These are phyloP conservation scores for Atta cephalotes DNA, from an alignment of 1,140 invertebrate genomes.

Conservation along the genomic window DNA sequence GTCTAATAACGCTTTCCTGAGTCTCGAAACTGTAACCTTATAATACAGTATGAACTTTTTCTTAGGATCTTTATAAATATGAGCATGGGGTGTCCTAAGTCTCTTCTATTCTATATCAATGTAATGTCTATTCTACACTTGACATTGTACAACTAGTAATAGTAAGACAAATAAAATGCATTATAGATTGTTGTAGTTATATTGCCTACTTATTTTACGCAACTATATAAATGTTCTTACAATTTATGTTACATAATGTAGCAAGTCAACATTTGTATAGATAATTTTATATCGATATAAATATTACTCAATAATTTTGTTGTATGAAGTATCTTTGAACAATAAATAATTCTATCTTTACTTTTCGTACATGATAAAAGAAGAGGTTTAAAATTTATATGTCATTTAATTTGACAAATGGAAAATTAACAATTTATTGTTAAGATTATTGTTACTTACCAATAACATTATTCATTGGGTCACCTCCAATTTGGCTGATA, in stretches of 20 bases:
- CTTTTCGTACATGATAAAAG: not conserved
- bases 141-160: constrained; percentile 75
- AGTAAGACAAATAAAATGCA: constrained; percentile 79
- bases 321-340: no score
- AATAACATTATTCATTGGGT: no score
- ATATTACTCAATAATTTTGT: no score
- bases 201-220: constrained; percentile 47
- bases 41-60: constrained; percentile 60
- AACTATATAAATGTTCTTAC: not conserved
- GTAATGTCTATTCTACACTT: constrained; percentile 70
- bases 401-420: not conserved
- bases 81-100: constrained; percentile 69
- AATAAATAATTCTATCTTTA: not conserved
- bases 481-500: no score
- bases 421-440: no score
- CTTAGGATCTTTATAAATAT: constrained; percentile 79
- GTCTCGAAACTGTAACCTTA: constrained; percentile 39
- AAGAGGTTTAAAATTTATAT: not conserved
- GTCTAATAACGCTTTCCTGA: constrained; percentile 27
- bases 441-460: no score
- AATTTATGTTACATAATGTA: not conserved
- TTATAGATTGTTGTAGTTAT: constrained; percentile 79
- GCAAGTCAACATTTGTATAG: not conserved
- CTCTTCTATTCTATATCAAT: constrained; percentile 63
- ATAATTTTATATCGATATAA: not conserved